Evolutionary conservation across 2,888 invertebrate species (phyloP).

Genomic region (Melanophora roralis): DNA sequence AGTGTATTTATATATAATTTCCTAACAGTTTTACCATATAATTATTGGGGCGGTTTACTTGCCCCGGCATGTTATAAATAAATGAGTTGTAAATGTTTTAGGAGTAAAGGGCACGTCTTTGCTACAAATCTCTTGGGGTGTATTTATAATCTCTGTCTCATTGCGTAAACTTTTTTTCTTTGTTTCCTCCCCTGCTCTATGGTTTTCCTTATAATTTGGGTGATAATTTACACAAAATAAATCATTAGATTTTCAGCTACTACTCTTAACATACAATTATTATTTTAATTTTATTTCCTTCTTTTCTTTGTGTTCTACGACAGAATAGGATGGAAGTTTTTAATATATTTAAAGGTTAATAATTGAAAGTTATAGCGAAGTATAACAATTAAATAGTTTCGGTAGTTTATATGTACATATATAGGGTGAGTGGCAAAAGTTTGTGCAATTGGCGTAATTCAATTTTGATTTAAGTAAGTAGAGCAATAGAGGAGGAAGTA

Average conservation of each 20-base stretch:
- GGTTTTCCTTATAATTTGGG: conserved; percentile 52
- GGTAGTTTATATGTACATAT: too few species aligned
- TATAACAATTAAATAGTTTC: background rate
- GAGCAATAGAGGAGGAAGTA: background rate
- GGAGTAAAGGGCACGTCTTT: conserved; percentile 30
- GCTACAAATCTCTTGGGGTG: conserved; percentile 40
- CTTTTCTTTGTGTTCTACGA: too few species aligned
- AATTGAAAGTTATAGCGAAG: conserved; percentile 28
- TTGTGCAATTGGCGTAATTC: background rate
- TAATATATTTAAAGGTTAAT: conserved; percentile 52
- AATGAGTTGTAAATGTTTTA: conserved; percentile 17
- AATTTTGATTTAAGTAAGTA: background rate
- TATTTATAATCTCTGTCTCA: conserved; percentile 51
- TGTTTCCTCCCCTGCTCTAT: background rate
- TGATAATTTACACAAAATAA: conserved; percentile 68
- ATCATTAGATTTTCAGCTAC: conserved; percentile 65
- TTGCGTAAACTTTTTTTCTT: conserved; percentile 22
- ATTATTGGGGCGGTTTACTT: conserved; percentile 61
- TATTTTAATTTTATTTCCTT: background rate
- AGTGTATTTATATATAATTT: background rate
- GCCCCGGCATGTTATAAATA: conserved; percentile 1
- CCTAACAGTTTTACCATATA: conserved; percentile 44
- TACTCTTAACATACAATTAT: conserved; percentile 43
- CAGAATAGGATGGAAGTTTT: background rate
- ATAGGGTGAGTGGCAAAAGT: background rate